phyloP scores from a whole-genome alignment of 2,888 invertebrate genomes.

The Heliconius ismenius region DNA sequence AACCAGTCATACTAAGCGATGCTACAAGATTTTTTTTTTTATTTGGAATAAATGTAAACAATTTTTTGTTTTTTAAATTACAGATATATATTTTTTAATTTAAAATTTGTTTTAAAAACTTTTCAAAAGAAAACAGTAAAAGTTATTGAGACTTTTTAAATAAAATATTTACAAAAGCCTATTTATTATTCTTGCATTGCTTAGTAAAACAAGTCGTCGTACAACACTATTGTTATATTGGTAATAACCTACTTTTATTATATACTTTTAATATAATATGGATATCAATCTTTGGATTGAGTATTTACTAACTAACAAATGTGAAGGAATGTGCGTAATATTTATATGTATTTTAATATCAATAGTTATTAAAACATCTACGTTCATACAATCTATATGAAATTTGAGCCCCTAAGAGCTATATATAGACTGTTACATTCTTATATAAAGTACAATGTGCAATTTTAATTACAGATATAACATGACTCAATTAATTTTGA shows the following conservation, averaged over 20 bases:
- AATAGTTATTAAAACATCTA: slow-evolving; percentile 39
- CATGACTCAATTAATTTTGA: slow-evolving; percentile 56
- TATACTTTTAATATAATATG: slow-evolving; percentile 44
- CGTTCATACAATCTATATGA: slow-evolving; percentile 34
- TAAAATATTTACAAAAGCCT: background rate
- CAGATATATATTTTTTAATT: background rate
- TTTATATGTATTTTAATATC: slow-evolving; percentile 44
- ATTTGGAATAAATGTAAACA: background rate
- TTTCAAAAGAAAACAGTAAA: background rate
- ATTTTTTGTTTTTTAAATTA: background rate
- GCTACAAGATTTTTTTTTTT: slow-evolving; percentile 6
- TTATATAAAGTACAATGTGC: slow-evolving; percentile 52
- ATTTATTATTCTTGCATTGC: slow-evolving; percentile 33
- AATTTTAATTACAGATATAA: slow-evolving; percentile 58
- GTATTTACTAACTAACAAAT: slow-evolving; percentile 56
- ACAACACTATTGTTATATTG: slow-evolving; percentile 45
- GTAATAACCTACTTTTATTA: slow-evolving; percentile 44
- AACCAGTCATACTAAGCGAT: slow-evolving; percentile 35
- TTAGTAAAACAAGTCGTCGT: slow-evolving; percentile 44
- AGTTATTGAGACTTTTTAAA: background rate
- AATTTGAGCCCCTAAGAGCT: slow-evolving; percentile 34
- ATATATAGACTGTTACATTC: slow-evolving; percentile 33
- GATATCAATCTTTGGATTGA: slow-evolving; percentile 72
- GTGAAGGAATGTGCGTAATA: slow-evolving; percentile 69
- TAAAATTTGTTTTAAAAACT: too few species aligned